Percentiles rank a stretch among this genome's conserved stretches.
Conservation (phyloP, 2,113 vertebrate species). For the Glaucidium brasilianum region DNA sequence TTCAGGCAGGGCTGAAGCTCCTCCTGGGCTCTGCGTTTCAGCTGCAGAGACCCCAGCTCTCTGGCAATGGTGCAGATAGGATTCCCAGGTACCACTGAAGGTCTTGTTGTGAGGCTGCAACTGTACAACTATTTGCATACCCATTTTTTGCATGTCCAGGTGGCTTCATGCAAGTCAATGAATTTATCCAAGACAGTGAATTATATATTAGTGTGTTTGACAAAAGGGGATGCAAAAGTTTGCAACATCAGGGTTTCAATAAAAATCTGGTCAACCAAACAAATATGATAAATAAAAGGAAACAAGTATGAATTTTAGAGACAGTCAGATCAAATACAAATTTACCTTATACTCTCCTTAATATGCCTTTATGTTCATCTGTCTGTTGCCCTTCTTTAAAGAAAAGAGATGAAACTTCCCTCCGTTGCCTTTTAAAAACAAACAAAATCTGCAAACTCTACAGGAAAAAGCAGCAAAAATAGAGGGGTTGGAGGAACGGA, state of each 20-base stretch:
- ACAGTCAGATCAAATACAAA: not conserved
- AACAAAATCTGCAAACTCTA: not conserved
- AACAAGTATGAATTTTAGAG: not conserved
- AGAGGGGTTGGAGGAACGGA: not conserved
- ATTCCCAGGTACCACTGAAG: fast-evolving
- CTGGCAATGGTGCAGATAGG: not conserved
- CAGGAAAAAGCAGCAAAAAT: not conserved
- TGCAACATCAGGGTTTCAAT: not conserved
- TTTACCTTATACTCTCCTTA: not conserved
- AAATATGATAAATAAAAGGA: not conserved
- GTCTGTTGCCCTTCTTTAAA: not conserved
- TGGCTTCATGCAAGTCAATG: not conserved
- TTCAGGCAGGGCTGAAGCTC: not conserved
- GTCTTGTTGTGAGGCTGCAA: not conserved
- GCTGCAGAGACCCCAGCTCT: not conserved
- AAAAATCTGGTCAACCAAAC: not conserved
- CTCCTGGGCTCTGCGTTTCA: fast-evolving
- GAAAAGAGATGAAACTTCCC: not conserved
- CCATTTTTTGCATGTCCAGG: not conserved
- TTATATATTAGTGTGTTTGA: not conserved
- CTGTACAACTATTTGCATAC: not conserved
- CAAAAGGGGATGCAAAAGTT: not conserved
- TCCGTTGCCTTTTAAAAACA: not conserved
- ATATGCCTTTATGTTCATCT: not conserved
- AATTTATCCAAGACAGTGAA: not conserved